phyloP scores from a whole-genome alignment of 2,113 vertebrate genomes.

The Aix galericulata region DNA sequence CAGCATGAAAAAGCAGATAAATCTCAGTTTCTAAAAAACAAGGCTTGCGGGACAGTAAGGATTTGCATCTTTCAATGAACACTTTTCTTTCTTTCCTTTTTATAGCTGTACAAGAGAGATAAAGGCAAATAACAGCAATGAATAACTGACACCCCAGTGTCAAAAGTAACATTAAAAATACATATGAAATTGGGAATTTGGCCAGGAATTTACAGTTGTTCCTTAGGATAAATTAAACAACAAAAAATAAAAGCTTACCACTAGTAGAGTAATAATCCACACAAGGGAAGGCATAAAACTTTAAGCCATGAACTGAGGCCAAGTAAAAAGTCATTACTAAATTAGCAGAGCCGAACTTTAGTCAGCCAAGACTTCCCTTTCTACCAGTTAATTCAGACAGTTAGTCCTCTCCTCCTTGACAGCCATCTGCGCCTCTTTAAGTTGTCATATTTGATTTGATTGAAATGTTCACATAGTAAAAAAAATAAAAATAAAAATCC shows the following conservation, averaged over 20 bases:
- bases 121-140: background rate
- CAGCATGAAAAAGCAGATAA: background rate
- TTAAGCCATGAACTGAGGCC: background rate
- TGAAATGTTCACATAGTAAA: conserved; percentile 13
- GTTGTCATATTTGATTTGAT: background rate
- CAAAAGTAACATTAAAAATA: background rate
- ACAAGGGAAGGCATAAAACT: background rate
- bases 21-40: background rate
- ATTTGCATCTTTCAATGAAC: background rate
- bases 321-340: background rate
- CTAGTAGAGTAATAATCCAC: background rate
- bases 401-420: background rate
- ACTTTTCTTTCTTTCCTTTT: background rate
- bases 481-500: background rate
- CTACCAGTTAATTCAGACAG: background rate
- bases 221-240: background rate
- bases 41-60: background rate
- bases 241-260: background rate
- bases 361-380: background rate
- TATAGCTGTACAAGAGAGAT: background rate
- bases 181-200: background rate
- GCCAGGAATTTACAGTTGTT: background rate
- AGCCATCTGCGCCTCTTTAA: background rate
- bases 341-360: background rate
- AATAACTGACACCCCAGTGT: background rate